Evolutionary conservation across 1,140 invertebrate genomes (phyloP).

Genomic region (Heliothis virescens): DNA sequence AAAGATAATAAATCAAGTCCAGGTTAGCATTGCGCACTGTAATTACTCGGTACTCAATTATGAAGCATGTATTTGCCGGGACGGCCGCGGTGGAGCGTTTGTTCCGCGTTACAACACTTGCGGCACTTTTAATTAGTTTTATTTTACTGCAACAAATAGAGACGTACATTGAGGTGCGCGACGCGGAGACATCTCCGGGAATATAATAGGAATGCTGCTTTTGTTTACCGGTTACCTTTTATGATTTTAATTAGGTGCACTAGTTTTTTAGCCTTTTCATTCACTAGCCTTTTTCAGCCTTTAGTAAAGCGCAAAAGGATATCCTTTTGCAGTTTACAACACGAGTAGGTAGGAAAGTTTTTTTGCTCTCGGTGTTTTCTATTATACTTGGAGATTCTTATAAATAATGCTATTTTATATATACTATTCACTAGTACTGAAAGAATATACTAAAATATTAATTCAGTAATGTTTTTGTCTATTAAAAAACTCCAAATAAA

Average conservation of each 20-base stretch:
- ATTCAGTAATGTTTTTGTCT: no score
- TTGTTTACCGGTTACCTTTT: not conserved
- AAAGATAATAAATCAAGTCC: slow-evolving; percentile 43
- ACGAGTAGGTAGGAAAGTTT: no score
- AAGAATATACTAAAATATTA: no score
- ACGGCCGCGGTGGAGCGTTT: not conserved
- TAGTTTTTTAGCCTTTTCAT: not conserved
- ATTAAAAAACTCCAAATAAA: no score
- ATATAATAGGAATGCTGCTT: slow-evolving; percentile 2
- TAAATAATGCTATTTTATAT: no score
- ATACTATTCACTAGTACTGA: no score
- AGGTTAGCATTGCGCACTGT: slow-evolving; percentile 32
- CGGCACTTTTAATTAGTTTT: slow-evolving; percentile 41
- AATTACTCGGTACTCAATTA: slow-evolving; percentile 35
- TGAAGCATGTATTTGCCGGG: slow-evolving; percentile 23
- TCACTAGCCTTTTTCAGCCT: not conserved
- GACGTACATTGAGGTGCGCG: not conserved
- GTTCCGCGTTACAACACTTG: slow-evolving; percentile 16
- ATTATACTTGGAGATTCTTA: no score
- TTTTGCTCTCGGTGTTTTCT: no score
- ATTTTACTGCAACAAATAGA: slow-evolving; percentile 31
- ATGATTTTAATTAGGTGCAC: slow-evolving; percentile 23
- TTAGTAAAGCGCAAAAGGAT: not conserved
- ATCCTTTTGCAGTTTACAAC: not conserved
- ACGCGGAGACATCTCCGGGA: slow-evolving; percentile 1